Evolutionary conservation across 1,140 invertebrate species (phyloP).

Genomic region (Ips nitidus): DNA sequence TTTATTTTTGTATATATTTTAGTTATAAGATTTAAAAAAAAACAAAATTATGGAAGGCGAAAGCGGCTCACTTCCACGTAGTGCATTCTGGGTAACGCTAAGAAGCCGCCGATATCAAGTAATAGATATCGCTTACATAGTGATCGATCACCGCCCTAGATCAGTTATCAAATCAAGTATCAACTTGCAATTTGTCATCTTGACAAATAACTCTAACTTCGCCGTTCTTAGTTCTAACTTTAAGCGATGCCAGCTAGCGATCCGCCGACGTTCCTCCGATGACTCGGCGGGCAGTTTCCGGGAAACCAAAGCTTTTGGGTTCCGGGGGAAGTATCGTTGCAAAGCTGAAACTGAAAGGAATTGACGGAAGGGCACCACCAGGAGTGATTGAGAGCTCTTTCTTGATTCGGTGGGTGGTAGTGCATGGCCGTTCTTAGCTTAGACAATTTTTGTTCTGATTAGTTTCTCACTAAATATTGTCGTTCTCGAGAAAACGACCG

Average conservation of each 20-base stretch:
- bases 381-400: slow-evolving; percentile 89
- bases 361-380: slow-evolving; percentile 30
- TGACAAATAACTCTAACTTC: not conserved
- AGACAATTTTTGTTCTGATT: not conserved
- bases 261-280: too few species aligned
- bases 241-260: too few species aligned
- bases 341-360: slow-evolving; percentile 43
- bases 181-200: not conserved
- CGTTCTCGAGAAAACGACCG: too few species aligned
- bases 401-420: slow-evolving; percentile 86
- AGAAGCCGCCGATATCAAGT: too few species aligned
- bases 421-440: slow-evolving; percentile 89
- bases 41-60: too few species aligned
- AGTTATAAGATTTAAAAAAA: too few species aligned
- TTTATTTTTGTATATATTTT: too few species aligned
- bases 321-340: slow-evolving; percentile 77
- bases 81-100: too few species aligned
- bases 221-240: not conserved
- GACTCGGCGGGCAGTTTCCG: slow-evolving; percentile 49
- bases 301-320: slow-evolving; percentile 61
- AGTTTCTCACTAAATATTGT: too few species aligned
- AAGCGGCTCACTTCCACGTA: too few species aligned
- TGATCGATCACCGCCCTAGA: not conserved
- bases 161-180: not conserved
- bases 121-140: not conserved